Percentiles rank a stretch among this genome's conserved stretches.
Evolutionary conservation across 2,888 invertebrate genomes (phyloP).

Genomic region (Panzeria rudis): DNA sequence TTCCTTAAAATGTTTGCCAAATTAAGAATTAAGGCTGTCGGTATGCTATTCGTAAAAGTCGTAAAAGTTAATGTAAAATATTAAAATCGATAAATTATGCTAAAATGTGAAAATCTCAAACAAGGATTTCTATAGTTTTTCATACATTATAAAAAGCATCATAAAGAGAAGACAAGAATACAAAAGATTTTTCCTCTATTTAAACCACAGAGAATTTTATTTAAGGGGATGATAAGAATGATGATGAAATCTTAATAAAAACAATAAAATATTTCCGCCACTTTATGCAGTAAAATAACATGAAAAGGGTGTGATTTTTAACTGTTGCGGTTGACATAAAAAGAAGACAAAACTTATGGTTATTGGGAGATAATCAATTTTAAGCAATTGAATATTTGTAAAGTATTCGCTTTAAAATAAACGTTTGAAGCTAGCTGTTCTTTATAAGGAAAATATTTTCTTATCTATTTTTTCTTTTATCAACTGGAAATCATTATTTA

Average conservation of each 20-base stretch:
- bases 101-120: conserved; percentile 44
- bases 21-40: neutral
- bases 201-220: neutral
- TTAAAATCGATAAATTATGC: conserved; percentile 68
- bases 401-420: neutral
- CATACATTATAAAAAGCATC: neutral
- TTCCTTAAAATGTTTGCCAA: conserved; percentile 2
- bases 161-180: neutral
- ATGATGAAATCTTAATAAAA: conserved; percentile 18
- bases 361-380: neutral
- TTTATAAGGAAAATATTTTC: neutral
- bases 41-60: conserved; percentile 9
- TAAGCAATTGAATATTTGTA: neutral
- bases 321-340: conserved; percentile 52
- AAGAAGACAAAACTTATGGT: neutral
- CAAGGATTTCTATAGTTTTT: neutral
- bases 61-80: conserved; percentile 65
- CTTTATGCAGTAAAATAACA: conserved; percentile 27
- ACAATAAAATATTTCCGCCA: neutral
- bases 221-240: neutral
- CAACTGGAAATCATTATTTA: neutral
- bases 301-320: conserved; percentile 65
- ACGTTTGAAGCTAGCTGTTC: neutral
- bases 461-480: neutral
- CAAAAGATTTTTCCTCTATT: neutral